Percentiles rank a stretch among this genome's conserved stretches.
These are phyloP conservation scores for Platypus cylindrus DNA, from an alignment of 2,888 invertebrate species.

Conservation along the genomic window DNA sequence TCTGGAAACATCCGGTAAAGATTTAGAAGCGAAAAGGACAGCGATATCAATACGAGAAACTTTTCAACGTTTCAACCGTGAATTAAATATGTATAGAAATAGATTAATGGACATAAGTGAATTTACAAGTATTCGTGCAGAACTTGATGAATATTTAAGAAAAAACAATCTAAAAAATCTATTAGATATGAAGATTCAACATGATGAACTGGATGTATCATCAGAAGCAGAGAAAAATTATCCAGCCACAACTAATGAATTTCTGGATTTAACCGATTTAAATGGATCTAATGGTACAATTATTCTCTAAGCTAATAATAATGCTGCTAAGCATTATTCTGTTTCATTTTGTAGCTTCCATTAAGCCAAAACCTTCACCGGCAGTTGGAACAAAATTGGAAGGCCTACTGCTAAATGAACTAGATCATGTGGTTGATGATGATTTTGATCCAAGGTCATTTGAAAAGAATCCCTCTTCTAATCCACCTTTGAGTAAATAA, in stretches of 20 bases:
- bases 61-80: slow-evolving; percentile 76
- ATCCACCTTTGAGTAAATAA: slow-evolving; percentile 57
- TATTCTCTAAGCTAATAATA: too few relatives aligned
- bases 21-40: slow-evolving; percentile 73
- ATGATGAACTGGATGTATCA: too few relatives aligned
- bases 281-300: slow-evolving; percentile 11
- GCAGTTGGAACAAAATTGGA: slow-evolving; percentile 67
- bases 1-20: slow-evolving; percentile 82
- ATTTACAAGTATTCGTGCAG: slow-evolving; percentile 39
- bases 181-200: slow-evolving; percentile 35
- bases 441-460: slow-evolving; percentile 84
- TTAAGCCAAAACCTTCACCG: slow-evolving; percentile 42
- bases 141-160: slow-evolving; percentile 39
- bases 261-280: slow-evolving; percentile 28
- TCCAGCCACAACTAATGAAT: slow-evolving; percentile 18
- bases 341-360: too few relatives aligned
- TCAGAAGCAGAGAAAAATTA: too few relatives aligned
- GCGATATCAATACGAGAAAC: slow-evolving; percentile 68
- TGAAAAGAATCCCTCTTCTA: slow-evolving; percentile 38
- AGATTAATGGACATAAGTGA: slow-evolving; percentile 57
- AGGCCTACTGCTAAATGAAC: slow-evolving; percentile 62
- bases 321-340: too few relatives aligned
- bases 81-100: slow-evolving; percentile 70
- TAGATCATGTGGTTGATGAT: slow-evolving; percentile 70
- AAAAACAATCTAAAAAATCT: slow-evolving; percentile 41